Base-by-base conservation (phyloP, 2,888 invertebrate genomes). In the Erebia palarica region DNA sequence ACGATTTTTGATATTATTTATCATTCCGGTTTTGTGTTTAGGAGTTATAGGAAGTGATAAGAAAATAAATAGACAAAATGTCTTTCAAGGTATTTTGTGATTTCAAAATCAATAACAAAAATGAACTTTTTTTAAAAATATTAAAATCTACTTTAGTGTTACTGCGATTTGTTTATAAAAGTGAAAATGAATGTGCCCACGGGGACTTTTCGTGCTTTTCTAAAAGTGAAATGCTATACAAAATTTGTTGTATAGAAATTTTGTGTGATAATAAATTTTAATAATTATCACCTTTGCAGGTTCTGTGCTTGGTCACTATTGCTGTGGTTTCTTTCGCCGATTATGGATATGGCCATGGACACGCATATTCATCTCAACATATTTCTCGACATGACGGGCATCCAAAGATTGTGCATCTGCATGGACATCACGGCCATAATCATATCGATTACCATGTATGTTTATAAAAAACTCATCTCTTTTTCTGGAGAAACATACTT, bases 361-460 rank as follows among this genome's bases (percentile, higher is more conserved):
- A 82, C 53, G 77, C 78, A 18, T 79, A 74, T 75, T 81, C 81
- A 4, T 81, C 81, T 16, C 78, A 79, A 60, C 78, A 80, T 65
- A 78, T 81, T 70, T 78, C 78, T 27, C 75, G 78, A 42, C 79
- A 80, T 47, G 80, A 81, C 51, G 79, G 79, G 65, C 76, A 77
- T 59, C 76, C 76, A 7, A 51, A 78, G 27, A 69, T 65, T 65
- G 75, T 70, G 51, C 78, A 66, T 61, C 69, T 58, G 49, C 71
- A 75, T 16, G 76, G 76, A 14, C 73, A 75, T n/a, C 76, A 76
- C 53, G 90, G 70, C 2, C 70, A 70, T 61, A 66, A 65, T 47
- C 71, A 73, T 42, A 63, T 71, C 18, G 73, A 69, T 44, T 73
- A 73, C 60, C 73, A 73, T 51, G 73, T 68, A 64, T 13, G 68